Evolutionary conservation across 2,113 vertebrate genomes (phyloP).

Genomic region (Pseudopodoces humilis): DNA sequence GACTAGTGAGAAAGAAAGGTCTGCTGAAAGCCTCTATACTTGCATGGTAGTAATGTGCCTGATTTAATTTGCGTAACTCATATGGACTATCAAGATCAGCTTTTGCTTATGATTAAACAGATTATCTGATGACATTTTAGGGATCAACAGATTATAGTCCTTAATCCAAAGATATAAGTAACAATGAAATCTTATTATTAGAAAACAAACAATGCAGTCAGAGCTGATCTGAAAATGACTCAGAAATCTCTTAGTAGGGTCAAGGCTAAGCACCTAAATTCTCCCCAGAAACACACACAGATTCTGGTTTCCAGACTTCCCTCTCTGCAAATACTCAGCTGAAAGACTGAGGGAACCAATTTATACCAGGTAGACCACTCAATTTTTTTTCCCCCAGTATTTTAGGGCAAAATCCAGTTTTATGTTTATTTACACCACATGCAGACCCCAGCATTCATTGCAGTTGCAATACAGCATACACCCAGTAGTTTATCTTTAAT

Average conservation of each 20-base stretch:
- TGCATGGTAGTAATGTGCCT: not conserved
- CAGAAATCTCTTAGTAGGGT: not conserved
- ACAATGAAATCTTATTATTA: conserved; percentile 31
- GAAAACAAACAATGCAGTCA: not conserved
- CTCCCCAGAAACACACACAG: not conserved
- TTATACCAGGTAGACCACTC: not conserved
- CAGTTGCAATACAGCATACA: not conserved
- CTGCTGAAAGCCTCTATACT: not conserved
- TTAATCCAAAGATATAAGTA: conserved; percentile 50
- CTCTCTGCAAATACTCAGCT: not conserved
- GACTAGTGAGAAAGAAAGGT: not conserved
- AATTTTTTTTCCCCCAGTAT: not conserved
- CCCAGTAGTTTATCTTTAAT: not conserved
- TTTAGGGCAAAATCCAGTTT: not conserved
- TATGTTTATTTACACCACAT: not conserved
- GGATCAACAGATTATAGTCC: conserved; percentile 29
- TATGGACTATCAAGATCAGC: not conserved
- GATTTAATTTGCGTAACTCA: not conserved
- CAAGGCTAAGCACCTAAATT: not conserved
- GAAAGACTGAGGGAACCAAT: not conserved
- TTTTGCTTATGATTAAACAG: conserved; percentile 44
- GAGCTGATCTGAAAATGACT: not conserved
- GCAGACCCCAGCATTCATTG: not conserved
- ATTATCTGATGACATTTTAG: conserved; percentile 51
- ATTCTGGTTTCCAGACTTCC: not conserved